A percentile compares a stretch with the other conserved stretches of the same genome.
Conservation (phyloP, 1,140 invertebrate species). For the Orchestia grillus region DNA sequence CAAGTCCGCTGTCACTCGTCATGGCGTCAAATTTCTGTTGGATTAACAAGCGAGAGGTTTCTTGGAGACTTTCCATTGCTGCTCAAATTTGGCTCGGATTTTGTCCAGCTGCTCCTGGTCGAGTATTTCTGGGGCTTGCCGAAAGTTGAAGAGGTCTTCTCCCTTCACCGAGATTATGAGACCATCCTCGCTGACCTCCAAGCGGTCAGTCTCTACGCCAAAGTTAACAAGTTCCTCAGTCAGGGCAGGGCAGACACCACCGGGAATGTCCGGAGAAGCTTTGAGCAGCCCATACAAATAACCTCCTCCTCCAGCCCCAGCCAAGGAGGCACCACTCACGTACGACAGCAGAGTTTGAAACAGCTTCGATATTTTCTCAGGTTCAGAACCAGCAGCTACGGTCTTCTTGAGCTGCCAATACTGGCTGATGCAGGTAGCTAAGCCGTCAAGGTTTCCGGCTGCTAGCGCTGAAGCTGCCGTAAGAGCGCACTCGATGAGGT, state of each 20-base stretch:
- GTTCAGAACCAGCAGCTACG: conserved; percentile 74
- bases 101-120: not conserved
- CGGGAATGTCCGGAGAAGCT: not conserved
- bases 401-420: conserved; percentile 74
- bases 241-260: not conserved
- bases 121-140: not conserved
- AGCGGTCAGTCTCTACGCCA: not conserved
- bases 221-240: not conserved
- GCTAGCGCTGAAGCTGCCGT: conserved; percentile 58
- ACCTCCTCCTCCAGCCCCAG: conserved; percentile 19
- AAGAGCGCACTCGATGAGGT: conserved; percentile 58
- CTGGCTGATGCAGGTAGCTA: conserved; percentile 71
- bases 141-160: not conserved
- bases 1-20: not conserved
- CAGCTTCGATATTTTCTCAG: conserved; percentile 61
- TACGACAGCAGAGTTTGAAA: not conserved
- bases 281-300: conserved; percentile 11
- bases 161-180: not conserved
- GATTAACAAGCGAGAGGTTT: not conserved
- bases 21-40: not conserved
- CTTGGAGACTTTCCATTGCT: conserved; percentile 4
- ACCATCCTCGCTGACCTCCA: not conserved
- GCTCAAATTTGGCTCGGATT: not conserved
- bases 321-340: not conserved
- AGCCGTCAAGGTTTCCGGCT: conserved; percentile 70